Evolutionary conservation across 2,113 vertebrate genomes (phyloP).

Genomic region (Thunnus maccoyii): DNA sequence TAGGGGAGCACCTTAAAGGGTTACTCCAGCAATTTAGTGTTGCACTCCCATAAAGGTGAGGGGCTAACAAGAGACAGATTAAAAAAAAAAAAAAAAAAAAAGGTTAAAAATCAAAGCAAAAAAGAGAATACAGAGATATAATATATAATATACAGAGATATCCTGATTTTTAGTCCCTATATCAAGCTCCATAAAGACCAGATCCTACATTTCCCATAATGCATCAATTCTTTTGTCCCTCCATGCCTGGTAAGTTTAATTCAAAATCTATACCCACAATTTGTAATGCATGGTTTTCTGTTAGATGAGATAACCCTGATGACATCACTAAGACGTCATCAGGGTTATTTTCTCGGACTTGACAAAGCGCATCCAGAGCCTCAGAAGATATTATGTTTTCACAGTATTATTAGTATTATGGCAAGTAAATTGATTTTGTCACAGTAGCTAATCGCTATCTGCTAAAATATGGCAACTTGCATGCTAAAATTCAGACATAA

Average conservation of each 20-base stretch:
- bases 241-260: background rate
- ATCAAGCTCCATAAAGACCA: too few species aligned
- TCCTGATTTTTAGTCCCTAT: background rate
- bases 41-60: too few species aligned
- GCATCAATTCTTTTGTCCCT: background rate
- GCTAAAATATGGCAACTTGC: conserved; percentile 13
- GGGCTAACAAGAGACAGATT: too few species aligned
- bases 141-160: background rate
- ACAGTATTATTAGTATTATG: background rate
- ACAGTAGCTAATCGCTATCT: too few species aligned
- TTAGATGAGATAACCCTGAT: background rate
- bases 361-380: background rate
- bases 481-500: background rate
- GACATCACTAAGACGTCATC: background rate
- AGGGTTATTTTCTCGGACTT: too few species aligned
- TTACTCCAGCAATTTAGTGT: background rate
- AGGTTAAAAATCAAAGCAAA: background rate
- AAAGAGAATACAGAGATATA: too few species aligned
- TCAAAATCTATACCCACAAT: background rate
- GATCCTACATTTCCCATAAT: background rate
- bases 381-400: background rate
- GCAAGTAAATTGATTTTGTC: background rate
- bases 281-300: background rate
- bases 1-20: background rate
- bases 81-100: too few species aligned